Percentiles rank a stretch among this genome's conserved stretches.
phyloP scores from a whole-genome alignment of 2,797 vertebrate genomes.

The Muscicapa striata region DNA sequence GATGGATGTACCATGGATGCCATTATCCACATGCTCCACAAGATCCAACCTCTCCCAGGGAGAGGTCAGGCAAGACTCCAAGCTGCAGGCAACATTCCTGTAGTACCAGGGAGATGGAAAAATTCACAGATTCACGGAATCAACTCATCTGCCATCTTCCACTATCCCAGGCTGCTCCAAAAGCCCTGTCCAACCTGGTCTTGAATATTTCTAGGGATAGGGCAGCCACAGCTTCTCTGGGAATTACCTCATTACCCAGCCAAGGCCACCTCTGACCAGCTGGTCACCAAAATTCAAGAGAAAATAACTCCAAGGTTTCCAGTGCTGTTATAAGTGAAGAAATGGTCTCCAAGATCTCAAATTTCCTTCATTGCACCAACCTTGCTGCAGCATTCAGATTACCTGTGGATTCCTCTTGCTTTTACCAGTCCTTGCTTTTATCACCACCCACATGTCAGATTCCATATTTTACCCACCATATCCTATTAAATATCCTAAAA shows the following conservation, averaged over 20 bases:
- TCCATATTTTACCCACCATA: not conserved
- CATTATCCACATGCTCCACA: not conserved
- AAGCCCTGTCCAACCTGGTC: not conserved
- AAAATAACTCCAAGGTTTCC: not conserved
- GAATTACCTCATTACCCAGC: not conserved
- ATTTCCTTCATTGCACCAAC: not conserved
- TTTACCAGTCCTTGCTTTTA: not conserved
- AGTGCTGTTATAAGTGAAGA: not conserved
- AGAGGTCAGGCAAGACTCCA: not conserved
- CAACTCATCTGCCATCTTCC: not conserved
- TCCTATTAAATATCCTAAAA: not conserved
- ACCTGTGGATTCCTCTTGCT: not conserved
- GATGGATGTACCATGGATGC: not conserved
- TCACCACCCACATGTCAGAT: not conserved
- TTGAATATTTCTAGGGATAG: not conserved
- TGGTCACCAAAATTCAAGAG: not conserved
- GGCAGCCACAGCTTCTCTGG: not conserved
- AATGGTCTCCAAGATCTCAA: not conserved
- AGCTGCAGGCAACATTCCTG: not conserved
- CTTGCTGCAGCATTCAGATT: not conserved
- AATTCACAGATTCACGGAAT: not conserved
- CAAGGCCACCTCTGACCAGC: not conserved
- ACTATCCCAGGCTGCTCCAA: not conserved
- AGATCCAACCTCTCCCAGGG: not conserved
- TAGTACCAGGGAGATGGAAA: not conserved